Percentiles rank a stretch among this genome's conserved stretches.
Conservation (phyloP, 2,113 vertebrate species). For the Zingel zingel region DNA sequence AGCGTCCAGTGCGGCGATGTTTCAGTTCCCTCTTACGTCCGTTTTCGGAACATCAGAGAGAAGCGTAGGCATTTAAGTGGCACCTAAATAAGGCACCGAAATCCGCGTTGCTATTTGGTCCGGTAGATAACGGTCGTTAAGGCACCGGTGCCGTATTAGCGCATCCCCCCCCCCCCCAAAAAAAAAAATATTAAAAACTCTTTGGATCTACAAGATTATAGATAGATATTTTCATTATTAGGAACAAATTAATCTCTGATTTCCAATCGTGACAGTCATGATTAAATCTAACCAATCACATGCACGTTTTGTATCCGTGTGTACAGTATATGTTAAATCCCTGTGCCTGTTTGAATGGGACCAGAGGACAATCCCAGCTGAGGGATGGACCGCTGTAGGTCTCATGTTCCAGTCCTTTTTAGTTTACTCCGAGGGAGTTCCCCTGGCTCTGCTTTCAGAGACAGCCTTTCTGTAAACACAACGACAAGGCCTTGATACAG, state of each 20-base stretch:
- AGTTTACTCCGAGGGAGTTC: conserved; percentile 65
- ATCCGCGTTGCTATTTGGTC: no score
- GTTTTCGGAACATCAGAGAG: no score
- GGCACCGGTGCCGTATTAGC: no score
- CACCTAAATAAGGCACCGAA: no score
- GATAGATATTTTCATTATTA: neutral
- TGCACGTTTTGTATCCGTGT: neutral
- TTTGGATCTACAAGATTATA: no score
- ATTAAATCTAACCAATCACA: neutral
- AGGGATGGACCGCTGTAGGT: conserved; percentile 1
- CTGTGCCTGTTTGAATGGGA: neutral
- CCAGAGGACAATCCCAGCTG: conserved; percentile 8
- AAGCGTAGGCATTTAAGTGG: no score
- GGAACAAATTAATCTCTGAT: neutral
- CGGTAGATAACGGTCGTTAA: no score
- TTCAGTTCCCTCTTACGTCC: no score
- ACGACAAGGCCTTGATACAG: conserved; percentile 6
- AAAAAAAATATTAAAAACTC: no score
- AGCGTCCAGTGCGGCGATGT: no score
- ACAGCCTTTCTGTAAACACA: conserved; percentile 42
- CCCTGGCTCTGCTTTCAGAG: conserved; percentile 47
- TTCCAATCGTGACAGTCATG: neutral
- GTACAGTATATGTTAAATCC: conserved; percentile 31
- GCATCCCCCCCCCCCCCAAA: no score
- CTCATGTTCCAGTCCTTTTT: conserved; percentile 46